phyloP scores from a whole-genome alignment of 2,113 vertebrate species.

The Alaudala cheleensis region DNA sequence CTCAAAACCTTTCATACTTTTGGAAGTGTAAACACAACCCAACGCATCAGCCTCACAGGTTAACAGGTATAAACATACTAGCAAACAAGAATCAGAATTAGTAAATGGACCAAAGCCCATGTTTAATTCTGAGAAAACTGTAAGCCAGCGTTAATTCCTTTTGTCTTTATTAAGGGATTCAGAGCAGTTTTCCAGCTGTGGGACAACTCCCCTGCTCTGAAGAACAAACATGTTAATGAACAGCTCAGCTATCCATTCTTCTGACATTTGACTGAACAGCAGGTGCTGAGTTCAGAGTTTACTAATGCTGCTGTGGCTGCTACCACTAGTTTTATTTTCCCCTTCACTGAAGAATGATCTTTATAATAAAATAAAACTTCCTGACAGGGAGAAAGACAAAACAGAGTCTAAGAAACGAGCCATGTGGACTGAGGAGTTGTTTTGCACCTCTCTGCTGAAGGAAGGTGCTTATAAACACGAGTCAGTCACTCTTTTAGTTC shows the following conservation, averaged over 20 bases:
- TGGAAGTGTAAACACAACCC: background rate
- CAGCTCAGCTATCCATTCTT: background rate
- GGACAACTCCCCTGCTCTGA: background rate
- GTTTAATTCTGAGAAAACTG: background rate
- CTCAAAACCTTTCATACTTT: background rate
- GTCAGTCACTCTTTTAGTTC: background rate
- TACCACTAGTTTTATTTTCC: background rate
- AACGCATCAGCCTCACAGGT: background rate
- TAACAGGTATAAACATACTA: background rate
- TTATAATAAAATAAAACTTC: background rate
- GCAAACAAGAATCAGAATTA: background rate
- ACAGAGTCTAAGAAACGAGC: background rate
- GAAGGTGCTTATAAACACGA: background rate
- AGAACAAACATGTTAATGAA: slow-evolving; percentile 1
- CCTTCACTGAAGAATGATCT: background rate
- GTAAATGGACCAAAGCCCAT: background rate
- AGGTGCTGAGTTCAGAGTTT: background rate
- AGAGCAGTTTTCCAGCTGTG: background rate
- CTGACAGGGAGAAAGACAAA: background rate
- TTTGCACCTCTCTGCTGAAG: background rate
- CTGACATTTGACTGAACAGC: slow-evolving; percentile 20
- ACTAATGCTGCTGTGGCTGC: background rate
- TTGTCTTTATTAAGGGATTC: background rate
- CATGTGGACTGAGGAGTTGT: background rate
- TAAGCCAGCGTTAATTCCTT: background rate